These are phyloP conservation scores for Epizoanthus rinbou DNA, from an alignment of 92 coral and sea anemone species.

Conservation along the genomic window DNA sequence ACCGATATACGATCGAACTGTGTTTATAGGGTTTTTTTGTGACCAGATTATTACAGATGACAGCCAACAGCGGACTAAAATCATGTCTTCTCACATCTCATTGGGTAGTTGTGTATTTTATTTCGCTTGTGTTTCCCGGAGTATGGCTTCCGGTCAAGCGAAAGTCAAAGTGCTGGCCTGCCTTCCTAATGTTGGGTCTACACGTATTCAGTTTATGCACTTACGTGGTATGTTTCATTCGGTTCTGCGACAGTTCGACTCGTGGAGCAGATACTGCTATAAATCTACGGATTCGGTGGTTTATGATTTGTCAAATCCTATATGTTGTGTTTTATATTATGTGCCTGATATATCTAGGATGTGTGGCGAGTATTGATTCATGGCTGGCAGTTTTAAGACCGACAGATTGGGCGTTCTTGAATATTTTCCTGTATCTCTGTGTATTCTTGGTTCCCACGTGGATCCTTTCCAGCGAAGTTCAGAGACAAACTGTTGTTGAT, in stretches of 20 bases:
- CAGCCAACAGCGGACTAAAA: background rate
- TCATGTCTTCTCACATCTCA: background rate
- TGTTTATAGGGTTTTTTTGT: no score
- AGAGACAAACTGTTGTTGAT: conserved; percentile 4
- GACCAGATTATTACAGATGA: background rate
- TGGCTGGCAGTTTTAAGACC: conserved; percentile 22
- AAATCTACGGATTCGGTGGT: conserved; percentile 23
- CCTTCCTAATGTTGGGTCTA: background rate
- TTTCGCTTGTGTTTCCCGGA: conserved; percentile 36
- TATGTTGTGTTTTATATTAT: conserved; percentile 11
- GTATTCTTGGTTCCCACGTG: background rate
- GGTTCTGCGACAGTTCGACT: conserved; percentile 17
- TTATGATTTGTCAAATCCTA: conserved; percentile 24
- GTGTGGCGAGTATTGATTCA: background rate
- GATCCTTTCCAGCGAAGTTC: background rate
- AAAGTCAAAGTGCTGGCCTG: background rate
- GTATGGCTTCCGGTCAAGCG: conserved; percentile 26
- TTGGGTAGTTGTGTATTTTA: conserved; percentile 18
- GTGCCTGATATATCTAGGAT: conserved; percentile 7
- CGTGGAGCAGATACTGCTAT: conserved; percentile 24
- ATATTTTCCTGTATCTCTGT: background rate
- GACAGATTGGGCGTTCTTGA: conserved; percentile 17
- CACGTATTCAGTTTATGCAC: background rate
- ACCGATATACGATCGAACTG: no score
- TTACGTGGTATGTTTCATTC: conserved; percentile 14